Evolutionary conservation across 2,888 invertebrate genomes (phyloP).

Genomic region (Drosophila vallismaia): DNA sequence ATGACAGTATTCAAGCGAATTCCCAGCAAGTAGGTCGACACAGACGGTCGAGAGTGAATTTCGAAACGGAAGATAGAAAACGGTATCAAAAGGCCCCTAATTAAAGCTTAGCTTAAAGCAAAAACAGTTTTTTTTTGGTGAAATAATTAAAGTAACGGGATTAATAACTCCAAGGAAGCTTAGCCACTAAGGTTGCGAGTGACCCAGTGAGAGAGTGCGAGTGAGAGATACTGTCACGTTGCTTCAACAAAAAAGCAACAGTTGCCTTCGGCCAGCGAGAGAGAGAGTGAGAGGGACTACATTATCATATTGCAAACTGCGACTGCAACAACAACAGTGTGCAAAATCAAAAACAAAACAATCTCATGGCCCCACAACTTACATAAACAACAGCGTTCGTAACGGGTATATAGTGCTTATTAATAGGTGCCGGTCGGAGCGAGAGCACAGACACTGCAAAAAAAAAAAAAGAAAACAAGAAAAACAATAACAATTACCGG

Average conservation of each 20-base stretch:
- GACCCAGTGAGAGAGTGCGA: not conserved
- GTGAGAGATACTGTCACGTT: conserved; percentile 37
- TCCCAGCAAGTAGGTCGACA: conserved; percentile 62
- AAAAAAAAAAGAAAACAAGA: not conserved
- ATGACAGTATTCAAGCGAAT: conserved; percentile 60
- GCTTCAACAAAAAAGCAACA: conserved; percentile 10
- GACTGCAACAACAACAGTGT: too few relatives aligned
- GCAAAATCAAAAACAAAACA: conserved; percentile 13
- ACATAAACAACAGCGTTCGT: conserved; percentile 27
- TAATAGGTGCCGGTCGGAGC: conserved; percentile 25
- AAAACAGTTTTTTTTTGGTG: not conserved
- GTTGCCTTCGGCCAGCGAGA: not conserved
- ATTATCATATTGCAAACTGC: conserved; percentile 28
- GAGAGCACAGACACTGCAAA: not conserved
- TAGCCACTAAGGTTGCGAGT: not conserved
- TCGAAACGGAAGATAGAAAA: too few relatives aligned
- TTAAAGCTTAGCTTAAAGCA: too few relatives aligned
- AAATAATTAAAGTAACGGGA: not conserved
- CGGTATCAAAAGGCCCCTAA: too few relatives aligned
- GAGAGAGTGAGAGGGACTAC: not conserved
- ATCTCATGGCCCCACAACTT: conserved; percentile 19
- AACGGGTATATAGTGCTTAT: conserved; percentile 25
- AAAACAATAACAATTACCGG: conserved; percentile 1
- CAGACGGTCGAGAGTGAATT: conserved; percentile 5
- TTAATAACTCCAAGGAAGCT: not conserved